Percentiles rank a stretch among this genome's conserved stretches.
Conservation (phyloP, 64 coral and sea anemone genomes). For the Montipora sp. region DNA sequence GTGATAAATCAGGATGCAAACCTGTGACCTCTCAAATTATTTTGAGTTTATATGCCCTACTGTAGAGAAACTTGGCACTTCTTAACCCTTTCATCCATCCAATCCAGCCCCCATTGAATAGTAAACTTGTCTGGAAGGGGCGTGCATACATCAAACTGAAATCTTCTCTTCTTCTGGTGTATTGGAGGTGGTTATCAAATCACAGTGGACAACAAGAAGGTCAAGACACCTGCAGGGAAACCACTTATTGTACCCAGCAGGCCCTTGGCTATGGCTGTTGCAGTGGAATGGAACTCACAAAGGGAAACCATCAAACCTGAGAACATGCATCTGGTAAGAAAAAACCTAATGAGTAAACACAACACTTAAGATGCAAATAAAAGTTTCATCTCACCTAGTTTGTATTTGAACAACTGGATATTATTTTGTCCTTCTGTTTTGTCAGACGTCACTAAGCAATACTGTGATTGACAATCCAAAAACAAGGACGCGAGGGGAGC, state of each 20-base stretch:
- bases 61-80: too few species aligned
- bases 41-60: too few species aligned
- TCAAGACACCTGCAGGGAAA: constrained; percentile 85
- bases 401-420: neutral
- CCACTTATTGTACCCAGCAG: constrained; percentile 69
- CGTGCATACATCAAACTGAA: too few species aligned
- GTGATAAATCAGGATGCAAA: too few species aligned
- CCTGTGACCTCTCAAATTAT: too few species aligned
- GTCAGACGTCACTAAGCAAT: constrained; percentile 87
- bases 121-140: too few species aligned
- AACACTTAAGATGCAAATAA: neutral
- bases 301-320: constrained; percentile 82
- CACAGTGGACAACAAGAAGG: constrained; percentile 84
- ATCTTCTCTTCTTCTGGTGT: too few species aligned
- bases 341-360: neutral
- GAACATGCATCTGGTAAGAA: constrained; percentile 87
- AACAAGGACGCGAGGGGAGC: constrained; percentile 49
- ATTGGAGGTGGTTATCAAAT: constrained; percentile 87
- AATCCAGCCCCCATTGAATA: too few species aligned
- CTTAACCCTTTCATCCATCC: too few species aligned
- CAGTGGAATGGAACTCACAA: constrained; percentile 97
- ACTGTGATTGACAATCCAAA: constrained; percentile 96
- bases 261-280: constrained; percentile 81
- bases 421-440: neutral
- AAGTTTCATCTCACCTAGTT: neutral